Conservation (phyloP, 2,888 invertebrate species). For the Cantharis rufa region DNA sequence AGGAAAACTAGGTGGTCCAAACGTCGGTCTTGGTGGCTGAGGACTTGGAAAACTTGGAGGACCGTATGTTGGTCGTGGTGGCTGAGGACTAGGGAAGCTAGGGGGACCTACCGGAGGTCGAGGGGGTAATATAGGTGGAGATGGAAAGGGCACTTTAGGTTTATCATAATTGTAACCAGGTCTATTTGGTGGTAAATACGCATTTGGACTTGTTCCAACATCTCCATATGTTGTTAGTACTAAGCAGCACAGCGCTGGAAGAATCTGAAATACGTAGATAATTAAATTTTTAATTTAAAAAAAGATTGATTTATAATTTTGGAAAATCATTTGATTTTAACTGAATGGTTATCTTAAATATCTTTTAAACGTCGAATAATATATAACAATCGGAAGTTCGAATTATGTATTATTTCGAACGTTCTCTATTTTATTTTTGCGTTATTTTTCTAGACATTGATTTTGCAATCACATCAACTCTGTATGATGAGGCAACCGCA, state of each 20-base stretch:
- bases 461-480: too few relatives aligned
- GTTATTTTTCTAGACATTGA: too few relatives aligned
- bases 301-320: too few relatives aligned
- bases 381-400: too few relatives aligned
- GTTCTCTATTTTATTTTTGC: too few relatives aligned
- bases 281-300: too few relatives aligned
- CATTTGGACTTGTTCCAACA: conserved; percentile 69
- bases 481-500: too few relatives aligned
- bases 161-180: conserved; percentile 73
- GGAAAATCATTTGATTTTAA: too few relatives aligned
- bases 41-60: neutral
- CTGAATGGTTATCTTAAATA: too few relatives aligned
- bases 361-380: too few relatives aligned
- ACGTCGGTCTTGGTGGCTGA: conserved; percentile 6
- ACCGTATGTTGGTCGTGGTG: conserved; percentile 9
- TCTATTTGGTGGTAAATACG: conserved; percentile 75
- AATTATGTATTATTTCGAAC: too few relatives aligned
- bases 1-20: conserved; percentile 41
- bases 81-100: conserved; percentile 6
- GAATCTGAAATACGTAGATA: conserved; percentile 62
- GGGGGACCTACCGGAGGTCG: conserved; percentile 32
- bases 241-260: conserved; percentile 57
- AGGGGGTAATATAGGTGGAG: conserved; percentile 36
- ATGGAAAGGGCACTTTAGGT: conserved; percentile 64
- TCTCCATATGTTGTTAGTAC: conserved; percentile 57